Evolutionary conservation across 1,140 invertebrate genomes (phyloP).

Genomic region (Idris sp.): DNA sequence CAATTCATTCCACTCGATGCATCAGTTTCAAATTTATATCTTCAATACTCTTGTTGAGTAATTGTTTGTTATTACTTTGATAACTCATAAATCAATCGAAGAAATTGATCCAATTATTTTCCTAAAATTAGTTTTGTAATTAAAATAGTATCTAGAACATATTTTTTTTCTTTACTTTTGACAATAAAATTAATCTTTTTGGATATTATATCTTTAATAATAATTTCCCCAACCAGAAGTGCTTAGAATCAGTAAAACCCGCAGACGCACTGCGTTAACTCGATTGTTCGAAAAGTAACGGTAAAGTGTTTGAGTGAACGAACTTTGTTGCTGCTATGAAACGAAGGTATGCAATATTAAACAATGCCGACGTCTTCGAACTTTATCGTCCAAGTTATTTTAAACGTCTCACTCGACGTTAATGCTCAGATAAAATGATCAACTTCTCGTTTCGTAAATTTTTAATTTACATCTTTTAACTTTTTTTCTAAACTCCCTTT

Average conservation of each 20-base stretch:
- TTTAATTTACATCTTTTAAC: background rate
- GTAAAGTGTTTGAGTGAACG: conserved; percentile 43
- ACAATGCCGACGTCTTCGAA: conserved; percentile 15
- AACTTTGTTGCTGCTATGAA: conserved; percentile 40
- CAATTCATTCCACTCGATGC: too few relatives aligned
- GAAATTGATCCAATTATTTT: too few relatives aligned
- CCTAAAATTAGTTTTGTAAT: too few relatives aligned
- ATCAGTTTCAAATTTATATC: too few relatives aligned
- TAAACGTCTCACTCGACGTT: background rate
- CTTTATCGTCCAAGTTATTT: conserved; percentile 14
- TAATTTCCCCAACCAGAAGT: conserved; percentile 19
- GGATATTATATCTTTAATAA: too few relatives aligned
- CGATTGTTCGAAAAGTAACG: conserved; percentile 46
- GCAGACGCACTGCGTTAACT: conserved; percentile 33
- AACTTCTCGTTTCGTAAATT: conserved; percentile 2
- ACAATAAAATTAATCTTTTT: conserved; percentile 20
- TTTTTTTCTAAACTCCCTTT: too few relatives aligned
- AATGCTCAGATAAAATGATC: background rate
- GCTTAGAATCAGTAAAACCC: conserved; percentile 42
- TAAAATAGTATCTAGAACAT: too few relatives aligned
- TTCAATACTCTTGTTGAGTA: too few relatives aligned
- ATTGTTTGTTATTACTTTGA: too few relatives aligned
- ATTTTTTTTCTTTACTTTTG: too few relatives aligned
- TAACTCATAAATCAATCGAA: too few relatives aligned
- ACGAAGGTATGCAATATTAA: conserved; percentile 23